These are phyloP conservation scores for Phaethornis superciliosus DNA, from an alignment of 2,113 vertebrate genomes.

Conservation along the genomic window DNA sequence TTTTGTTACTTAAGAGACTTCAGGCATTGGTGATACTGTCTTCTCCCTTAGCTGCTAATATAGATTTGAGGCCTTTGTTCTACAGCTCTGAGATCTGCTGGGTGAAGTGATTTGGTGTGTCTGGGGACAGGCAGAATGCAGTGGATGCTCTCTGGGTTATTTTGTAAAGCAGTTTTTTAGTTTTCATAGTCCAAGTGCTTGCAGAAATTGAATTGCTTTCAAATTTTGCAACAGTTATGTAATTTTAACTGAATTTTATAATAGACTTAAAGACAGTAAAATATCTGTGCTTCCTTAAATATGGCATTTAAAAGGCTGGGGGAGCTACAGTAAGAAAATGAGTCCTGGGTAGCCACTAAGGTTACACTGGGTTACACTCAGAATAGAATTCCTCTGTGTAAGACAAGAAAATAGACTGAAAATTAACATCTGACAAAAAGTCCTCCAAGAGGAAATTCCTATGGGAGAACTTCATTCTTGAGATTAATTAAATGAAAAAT, in stretches of 20 bases:
- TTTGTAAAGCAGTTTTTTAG: neutral
- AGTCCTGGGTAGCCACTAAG: neutral
- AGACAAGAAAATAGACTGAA: conserved; percentile 2
- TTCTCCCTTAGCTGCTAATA: neutral
- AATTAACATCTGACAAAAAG: conserved; percentile 5
- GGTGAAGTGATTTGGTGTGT: neutral
- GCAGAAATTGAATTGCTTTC: neutral
- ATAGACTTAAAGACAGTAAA: neutral
- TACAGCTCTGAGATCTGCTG: neutral
- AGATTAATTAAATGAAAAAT: conserved; percentile 65
- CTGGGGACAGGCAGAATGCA: neutral
- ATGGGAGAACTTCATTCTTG: conserved; percentile 50
- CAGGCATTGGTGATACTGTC: neutral
- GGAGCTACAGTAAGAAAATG: neutral
- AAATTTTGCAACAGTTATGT: neutral
- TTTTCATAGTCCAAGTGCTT: neutral
- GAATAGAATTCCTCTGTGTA: neutral
- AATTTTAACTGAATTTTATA: neutral
- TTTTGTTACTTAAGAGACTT: neutral
- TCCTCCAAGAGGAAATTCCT: conserved; percentile 51
- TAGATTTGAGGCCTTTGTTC: neutral
- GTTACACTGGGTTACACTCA: neutral
- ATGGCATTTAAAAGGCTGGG: neutral
- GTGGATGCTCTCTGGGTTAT: neutral
- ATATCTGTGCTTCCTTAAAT: neutral